A percentile compares a stretch with the other conserved stretches of the same genome.
These are phyloP conservation scores for Peromyscus aztecus DNA, from an alignment of 2,797 vertebrate species.

Conservation along the genomic window DNA sequence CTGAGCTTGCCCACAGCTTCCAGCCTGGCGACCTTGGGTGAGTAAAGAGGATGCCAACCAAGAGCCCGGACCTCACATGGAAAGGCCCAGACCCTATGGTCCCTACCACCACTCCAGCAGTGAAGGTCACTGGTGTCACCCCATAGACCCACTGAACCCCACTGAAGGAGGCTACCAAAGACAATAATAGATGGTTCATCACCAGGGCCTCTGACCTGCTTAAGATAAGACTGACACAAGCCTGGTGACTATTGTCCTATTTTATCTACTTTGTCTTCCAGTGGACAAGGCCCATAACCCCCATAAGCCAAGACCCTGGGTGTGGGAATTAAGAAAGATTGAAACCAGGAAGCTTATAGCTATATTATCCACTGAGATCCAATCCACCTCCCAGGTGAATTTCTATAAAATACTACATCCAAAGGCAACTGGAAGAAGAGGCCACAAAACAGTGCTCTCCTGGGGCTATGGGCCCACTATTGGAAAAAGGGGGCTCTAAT, in stretches of 20 bases:
- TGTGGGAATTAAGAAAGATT: not conserved
- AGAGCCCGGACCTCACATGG: not conserved
- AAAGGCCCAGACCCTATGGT: not conserved
- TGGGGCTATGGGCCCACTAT: not conserved
- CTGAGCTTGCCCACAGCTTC: not conserved
- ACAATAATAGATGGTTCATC: not conserved
- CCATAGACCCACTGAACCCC: not conserved
- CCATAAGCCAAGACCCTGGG: not conserved
- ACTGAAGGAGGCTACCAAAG: not conserved
- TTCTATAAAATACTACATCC: not conserved
- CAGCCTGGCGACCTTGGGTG: not conserved
- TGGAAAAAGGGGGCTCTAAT: not conserved
- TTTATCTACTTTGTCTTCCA: not conserved
- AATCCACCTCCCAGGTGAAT: not conserved
- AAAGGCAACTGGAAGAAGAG: not conserved
- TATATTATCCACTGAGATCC: not conserved
- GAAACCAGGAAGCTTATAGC: not conserved
- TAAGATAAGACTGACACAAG: not conserved
- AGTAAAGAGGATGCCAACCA: not conserved
- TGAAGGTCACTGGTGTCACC: not conserved
- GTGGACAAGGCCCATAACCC: not conserved
- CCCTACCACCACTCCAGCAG: not conserved
- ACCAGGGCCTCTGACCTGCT: not conserved
- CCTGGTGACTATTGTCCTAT: not conserved
- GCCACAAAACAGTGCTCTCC: not conserved